A percentile compares a stretch with the other conserved stretches of the same genome.
phyloP scores from a whole-genome alignment of 2,797 vertebrate genomes.

The Liasis olivaceus region DNA sequence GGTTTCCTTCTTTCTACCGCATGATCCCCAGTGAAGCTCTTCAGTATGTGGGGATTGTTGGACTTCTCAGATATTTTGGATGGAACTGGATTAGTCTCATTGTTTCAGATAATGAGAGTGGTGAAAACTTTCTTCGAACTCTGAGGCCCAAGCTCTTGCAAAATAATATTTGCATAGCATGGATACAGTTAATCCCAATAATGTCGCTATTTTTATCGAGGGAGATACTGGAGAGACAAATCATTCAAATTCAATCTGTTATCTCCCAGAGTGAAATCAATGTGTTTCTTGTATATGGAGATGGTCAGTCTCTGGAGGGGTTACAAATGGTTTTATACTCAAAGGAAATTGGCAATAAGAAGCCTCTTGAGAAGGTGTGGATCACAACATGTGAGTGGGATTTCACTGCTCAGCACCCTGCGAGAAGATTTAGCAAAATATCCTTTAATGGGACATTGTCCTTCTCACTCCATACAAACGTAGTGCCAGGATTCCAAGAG shows the following conservation, averaged over 20 bases:
- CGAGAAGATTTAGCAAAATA: neutral
- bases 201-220: neutral
- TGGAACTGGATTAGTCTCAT: conserved; percentile 9
- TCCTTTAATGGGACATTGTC: neutral
- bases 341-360: neutral
- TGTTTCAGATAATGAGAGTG: neutral
- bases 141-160: neutral
- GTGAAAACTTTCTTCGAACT: neutral
- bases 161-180: neutral
- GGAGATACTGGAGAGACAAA: neutral
- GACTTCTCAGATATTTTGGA: neutral
- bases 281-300: neutral
- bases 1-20: neutral
- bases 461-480: neutral
- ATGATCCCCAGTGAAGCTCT: neutral
- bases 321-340: neutral
- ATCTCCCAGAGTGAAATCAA: neutral
- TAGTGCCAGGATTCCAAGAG: neutral
- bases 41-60: neutral
- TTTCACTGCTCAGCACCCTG: fast-evolving
- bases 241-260: neutral
- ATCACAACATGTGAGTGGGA: neutral
- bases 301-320: neutral
- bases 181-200: neutral
- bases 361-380: neutral